A percentile compares a stretch with the other conserved stretches of the same genome.
Evolutionary conservation across 2,888 invertebrate genomes (phyloP).

Genomic region (Oscheius sp.): DNA sequence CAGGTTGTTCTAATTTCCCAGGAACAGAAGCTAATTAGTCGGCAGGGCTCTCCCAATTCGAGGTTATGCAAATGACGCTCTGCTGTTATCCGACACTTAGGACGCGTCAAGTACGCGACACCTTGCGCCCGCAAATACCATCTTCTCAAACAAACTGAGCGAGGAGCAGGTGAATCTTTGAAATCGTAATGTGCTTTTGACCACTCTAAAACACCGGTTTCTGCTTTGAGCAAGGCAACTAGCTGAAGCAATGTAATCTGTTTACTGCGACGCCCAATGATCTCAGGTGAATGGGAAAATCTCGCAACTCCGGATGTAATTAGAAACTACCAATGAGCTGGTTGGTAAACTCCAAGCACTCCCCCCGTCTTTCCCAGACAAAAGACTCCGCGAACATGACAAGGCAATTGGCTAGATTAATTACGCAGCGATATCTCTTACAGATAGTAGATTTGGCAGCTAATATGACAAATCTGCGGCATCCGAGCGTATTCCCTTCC

Average conservation of each 20-base stretch:
- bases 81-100: constrained; percentile 37
- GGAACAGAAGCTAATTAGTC: constrained; percentile 35
- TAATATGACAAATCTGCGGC: constrained; percentile 38
- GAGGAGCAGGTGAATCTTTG: constrained; percentile 32
- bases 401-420: constrained; percentile 19
- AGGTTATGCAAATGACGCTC: constrained; percentile 37
- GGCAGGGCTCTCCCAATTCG: constrained; percentile 21
- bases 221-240: background rate
- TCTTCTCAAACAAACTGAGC: constrained; percentile 38
- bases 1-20: constrained; percentile 20
- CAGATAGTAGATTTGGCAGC: constrained; percentile 35
- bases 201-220: background rate
- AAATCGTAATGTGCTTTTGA: constrained; percentile 31
- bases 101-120: constrained; percentile 38
- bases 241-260: constrained; percentile 28
- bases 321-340: background rate
- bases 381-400: constrained; percentile 14
- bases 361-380: background rate
- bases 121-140: constrained; percentile 34
- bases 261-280: constrained; percentile 20
- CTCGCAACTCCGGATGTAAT: background rate
- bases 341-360: no score
- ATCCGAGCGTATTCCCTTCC: constrained; percentile 28
- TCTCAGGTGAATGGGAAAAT: background rate
- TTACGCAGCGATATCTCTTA: constrained; percentile 29